A percentile compares a stretch with the other conserved stretches of the same genome.
Evolutionary conservation across 1,140 invertebrate genomes (phyloP).

Genomic region (Drosophila malerkotliana): DNA sequence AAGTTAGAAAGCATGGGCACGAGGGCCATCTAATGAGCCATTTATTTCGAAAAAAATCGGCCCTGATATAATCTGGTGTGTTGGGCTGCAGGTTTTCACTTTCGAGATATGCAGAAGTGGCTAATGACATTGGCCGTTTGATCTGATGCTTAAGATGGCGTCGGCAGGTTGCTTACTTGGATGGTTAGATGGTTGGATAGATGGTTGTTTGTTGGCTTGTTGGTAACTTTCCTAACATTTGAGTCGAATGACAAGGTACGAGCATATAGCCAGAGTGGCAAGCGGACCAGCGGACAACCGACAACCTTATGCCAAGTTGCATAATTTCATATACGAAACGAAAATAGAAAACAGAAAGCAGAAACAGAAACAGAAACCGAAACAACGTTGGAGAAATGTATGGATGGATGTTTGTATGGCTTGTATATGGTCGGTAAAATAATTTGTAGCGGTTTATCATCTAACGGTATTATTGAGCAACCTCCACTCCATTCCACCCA

Average conservation of each 20-base stretch:
- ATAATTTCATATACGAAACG: slow-evolving; percentile 59
- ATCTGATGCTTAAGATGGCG: slow-evolving; percentile 41
- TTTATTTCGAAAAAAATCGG: slow-evolving; percentile 4
- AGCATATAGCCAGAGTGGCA: neutral
- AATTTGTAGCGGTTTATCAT: slow-evolving; percentile 81
- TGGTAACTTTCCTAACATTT: slow-evolving; percentile 56
- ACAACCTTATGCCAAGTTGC: slow-evolving; percentile 59
- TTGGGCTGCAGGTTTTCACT: slow-evolving; percentile 31
- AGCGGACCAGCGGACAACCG: neutral
- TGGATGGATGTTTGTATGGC: slow-evolving; percentile 39
- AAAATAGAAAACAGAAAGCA: slow-evolving; percentile 69
- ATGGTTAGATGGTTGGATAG: neutral
- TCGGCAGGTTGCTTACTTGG: neutral
- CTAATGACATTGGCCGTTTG: slow-evolving; percentile 44
- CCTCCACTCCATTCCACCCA: slow-evolving; percentile 59
- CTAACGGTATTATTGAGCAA: slow-evolving; percentile 77
- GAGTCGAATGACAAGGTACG: slow-evolving; percentile 37
- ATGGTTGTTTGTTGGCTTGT: neutral
- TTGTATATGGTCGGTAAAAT: slow-evolving; percentile 48
- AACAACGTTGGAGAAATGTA: slow-evolving; percentile 50
- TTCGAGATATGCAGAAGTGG: slow-evolving; percentile 20
- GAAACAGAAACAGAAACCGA: slow-evolving; percentile 37
- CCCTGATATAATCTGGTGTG: slow-evolving; percentile 9
- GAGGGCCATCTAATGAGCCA: slow-evolving; percentile 13
- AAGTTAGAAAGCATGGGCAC: slow-evolving; percentile 51